Conservation (phyloP, 1,140 invertebrate species). For the Mesaphorura yosii region DNA sequence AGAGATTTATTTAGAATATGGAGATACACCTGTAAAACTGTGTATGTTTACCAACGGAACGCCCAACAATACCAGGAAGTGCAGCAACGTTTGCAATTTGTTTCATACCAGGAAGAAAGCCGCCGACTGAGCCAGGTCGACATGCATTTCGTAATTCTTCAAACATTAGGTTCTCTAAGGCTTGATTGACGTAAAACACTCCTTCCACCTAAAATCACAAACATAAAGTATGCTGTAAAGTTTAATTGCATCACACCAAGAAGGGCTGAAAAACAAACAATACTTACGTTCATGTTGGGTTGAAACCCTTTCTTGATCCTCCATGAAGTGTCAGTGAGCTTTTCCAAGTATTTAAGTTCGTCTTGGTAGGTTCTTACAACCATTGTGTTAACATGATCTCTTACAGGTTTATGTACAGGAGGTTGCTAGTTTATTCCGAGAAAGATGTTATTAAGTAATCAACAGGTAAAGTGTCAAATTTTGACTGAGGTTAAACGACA, state of each 20-base stretch:
- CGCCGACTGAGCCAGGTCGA: conserved; percentile 74
- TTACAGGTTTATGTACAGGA: too few relatives aligned
- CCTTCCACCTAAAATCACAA: conserved; percentile 68
- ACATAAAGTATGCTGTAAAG: background rate
- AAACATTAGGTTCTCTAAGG: conserved; percentile 91
- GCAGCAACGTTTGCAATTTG: conserved; percentile 99
- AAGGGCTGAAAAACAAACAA: conserved; percentile 1
- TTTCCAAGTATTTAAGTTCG: conserved; percentile 86
- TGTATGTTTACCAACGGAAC: too few relatives aligned
- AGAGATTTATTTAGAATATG: conserved; percentile 36
- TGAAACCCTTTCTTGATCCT: conserved; percentile 98
- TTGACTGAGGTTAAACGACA: too few relatives aligned
- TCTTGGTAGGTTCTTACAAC: conserved; percentile 86
- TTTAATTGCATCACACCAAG: background rate
- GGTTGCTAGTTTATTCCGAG: too few relatives aligned
- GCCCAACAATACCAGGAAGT: conserved; percentile 90
- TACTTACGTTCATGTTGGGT: conserved; percentile 90
- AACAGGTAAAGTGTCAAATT: too few relatives aligned
- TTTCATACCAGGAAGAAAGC: conserved; percentile 96
- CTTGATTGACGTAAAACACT: conserved; percentile 90
- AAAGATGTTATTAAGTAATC: too few relatives aligned
- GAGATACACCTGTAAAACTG: too few relatives aligned
- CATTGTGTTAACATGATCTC: too few relatives aligned
- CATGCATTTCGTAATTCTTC: conserved; percentile 89
- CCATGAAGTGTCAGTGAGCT: conserved; percentile 73